Base-by-base conservation (phyloP, 2,113 vertebrate genomes). In the Leuciscus idus region DNA sequence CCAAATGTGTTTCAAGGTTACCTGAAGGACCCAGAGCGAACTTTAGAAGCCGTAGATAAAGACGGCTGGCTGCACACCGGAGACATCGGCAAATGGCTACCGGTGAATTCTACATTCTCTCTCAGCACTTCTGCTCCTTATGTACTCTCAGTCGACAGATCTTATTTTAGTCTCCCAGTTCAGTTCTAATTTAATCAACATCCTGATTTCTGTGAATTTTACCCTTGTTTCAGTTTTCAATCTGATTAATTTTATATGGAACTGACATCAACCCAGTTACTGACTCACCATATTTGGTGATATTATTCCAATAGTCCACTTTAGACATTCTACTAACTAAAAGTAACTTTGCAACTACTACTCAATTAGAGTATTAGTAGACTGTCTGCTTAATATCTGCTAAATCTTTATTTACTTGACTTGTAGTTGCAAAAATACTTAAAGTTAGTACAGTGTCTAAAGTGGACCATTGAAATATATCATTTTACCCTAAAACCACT, bases 31-130 rank as follows among this genome's bases (percentile, higher is more conserved):
- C 94, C 96, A 0, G 97, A 96, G 72, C 98, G 93, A 93, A 98
- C 98, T 0, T 95, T 95, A 0, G 98, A 99, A 91, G 96, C 94
- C 6, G 88, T 99, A 52, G 97, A 99, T 87, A 89, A 96, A 89
- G 96, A 97, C 0, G 97, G 97, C 70, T 99, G 98, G 98, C 94
- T 99, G 83, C 98, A 99, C 91, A 99, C 98, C 0, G 98, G 98
- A 81, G 98, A 99, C 91, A 91, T 99, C 83, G 98, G 97, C 50
- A 99, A 97, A 87, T 99, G 98, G 98, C 93, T 99, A 82, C 97
- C 97, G 59, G 98, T 99, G 94, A 96, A 96, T 33, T 46, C 36
- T 19, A 39, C 64, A 19, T 68, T 21, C 23, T 62, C 10, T 70
- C 48, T 70, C 19, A 21, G 15, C 36, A 28, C 59, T 66, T 81